Base-by-base conservation (phyloP, 2,888 invertebrate species). In the Oconnorella tubifera region DNA sequence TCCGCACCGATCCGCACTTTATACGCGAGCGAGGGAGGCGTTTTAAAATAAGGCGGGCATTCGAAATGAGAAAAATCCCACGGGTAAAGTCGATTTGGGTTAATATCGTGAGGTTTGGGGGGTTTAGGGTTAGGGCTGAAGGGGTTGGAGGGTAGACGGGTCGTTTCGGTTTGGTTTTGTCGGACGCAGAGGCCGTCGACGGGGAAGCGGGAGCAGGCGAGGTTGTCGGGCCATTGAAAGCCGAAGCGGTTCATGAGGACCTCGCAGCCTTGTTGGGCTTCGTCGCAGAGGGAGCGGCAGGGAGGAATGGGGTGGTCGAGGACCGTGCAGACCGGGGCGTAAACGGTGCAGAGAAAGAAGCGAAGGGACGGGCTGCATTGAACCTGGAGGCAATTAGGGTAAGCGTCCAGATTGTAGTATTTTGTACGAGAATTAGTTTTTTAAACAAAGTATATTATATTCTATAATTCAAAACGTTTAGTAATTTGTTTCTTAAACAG, bases 331-430 rank as follows among this genome's bases (percentile, higher is more conserved):
- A 99, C 96, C 2, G 99, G 98, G 4, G 93, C 91, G 85, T 99
- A 99, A 87, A 99, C 90, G 53, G 95, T 94, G 84, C 99, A 99
- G 56, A 99, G 86, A 86, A 99, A 99, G 85, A 99, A 97, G 81
- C 91, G 90, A 60, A 99, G 85, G 81, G 98, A 97, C 0, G 90
- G 88, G 0, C 96, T 97, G 80, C 99, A 99, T 76, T 93, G 91
- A 78, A 98, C 97, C 84, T 97, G 94, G 2, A 99, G 97, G 65
- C n/a, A n/a, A n/a, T n/a, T 99, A 86, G 0, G 98, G 98, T 92
- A 56, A 56, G 56, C n/a, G n/a, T n/a, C n/a, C n/a, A n/a, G n/a
- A n/a, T n/a, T n/a, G n/a, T n/a, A n/a, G n/a, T n/a, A n/a, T n/a
- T n/a, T n/a, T n/a, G n/a, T n/a, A n/a, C n/a, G n/a, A n/a, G n/a